A percentile compares a stretch with the other conserved stretches of the same genome.
Conservation (phyloP, 1,140 invertebrate genomes). For the Zophobas morio region DNA sequence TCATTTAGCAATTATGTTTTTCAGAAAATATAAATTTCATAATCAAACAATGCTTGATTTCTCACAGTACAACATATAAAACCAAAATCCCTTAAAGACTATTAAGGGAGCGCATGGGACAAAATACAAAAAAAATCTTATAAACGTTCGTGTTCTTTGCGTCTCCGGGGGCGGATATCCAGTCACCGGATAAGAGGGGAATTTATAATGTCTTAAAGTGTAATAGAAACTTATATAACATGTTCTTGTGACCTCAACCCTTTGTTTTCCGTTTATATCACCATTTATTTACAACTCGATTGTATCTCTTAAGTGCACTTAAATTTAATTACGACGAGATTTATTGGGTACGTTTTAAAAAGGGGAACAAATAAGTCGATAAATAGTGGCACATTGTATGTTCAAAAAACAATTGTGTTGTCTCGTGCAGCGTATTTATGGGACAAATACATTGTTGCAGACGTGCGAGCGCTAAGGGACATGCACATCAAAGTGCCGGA, state of each 20-base stretch:
- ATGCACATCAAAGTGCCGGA: slow-evolving; percentile 82
- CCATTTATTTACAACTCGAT: slow-evolving; percentile 44
- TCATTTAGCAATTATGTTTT: neutral
- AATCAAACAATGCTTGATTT: slow-evolving; percentile 48
- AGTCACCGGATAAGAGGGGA: slow-evolving; percentile 44
- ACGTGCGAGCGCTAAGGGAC: slow-evolving; percentile 76
- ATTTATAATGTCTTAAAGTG: slow-evolving; percentile 50
- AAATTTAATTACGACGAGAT: slow-evolving; percentile 45
- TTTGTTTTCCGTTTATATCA: slow-evolving; percentile 36
- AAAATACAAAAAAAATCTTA: slow-evolving; percentile 54
- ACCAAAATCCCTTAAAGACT: slow-evolving; percentile 51
- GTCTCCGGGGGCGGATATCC: slow-evolving; percentile 39
- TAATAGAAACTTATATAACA: slow-evolving; percentile 43
- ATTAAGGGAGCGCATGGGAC: slow-evolving; percentile 52
- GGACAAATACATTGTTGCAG: slow-evolving; percentile 67
- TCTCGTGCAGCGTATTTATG: slow-evolving; percentile 23
- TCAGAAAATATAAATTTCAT: slow-evolving; percentile 33
- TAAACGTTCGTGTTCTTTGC: slow-evolving; percentile 46
- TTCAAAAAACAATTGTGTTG: slow-evolving; percentile 38
- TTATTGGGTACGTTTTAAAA: slow-evolving; percentile 35
- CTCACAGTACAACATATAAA: slow-evolving; percentile 41
- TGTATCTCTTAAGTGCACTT: slow-evolving; percentile 47
- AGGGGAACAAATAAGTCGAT: slow-evolving; percentile 39
- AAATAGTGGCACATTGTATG: slow-evolving; percentile 37
- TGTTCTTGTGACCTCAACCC: slow-evolving; percentile 38